Base-by-base conservation (phyloP, 2,797 vertebrate species). In the Trachurus trachurus region DNA sequence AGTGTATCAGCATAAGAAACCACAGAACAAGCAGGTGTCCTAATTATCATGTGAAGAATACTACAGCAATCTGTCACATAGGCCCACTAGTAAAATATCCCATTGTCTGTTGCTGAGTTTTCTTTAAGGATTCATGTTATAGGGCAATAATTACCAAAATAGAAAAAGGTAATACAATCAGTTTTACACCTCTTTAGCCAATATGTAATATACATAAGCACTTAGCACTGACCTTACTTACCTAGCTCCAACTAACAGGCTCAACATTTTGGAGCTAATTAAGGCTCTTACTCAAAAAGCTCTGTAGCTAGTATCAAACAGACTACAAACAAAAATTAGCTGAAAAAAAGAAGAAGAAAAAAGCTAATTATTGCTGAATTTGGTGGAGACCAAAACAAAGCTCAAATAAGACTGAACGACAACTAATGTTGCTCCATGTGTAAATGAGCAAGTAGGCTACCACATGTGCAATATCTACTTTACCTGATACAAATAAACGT, bases 141-240 rank as follows among this genome's bases (percentile, higher is more conserved):
- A 50, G 49, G 49, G 19, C 10, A 50, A 21, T 53, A 53, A 53
- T 13, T 13, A 13, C 26, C 21, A 53, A 26, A 22, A 26, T 26
- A 26, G 21, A 11, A 26, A 29, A 6, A 12, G 7, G 15, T 15
- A 31, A 16, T 26, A 60, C 40, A 68, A 59, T 53, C 49, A 15
- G 53, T 26, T 80, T 66, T 66, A 54, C 37, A 45, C 40, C 42
- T 31, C 56, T 64, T 1, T 45, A 72, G 63, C 15, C 11, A 53
- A 54, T 47, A 63, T 17, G 53, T 31, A 16, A 17, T 50, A 77
- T 56, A 4, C 17, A 62, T 40, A 47, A 62, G 7, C 4, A 44
- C 3, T 11, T 29, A 62, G 7, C 4, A 44, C 3, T 11, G n/a
- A 52, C n/a, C 10, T 11, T 26, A 26, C 26, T 26, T 26, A 26